phyloP scores from a whole-genome alignment of 2,888 invertebrate species.

The Junonia oenone region DNA sequence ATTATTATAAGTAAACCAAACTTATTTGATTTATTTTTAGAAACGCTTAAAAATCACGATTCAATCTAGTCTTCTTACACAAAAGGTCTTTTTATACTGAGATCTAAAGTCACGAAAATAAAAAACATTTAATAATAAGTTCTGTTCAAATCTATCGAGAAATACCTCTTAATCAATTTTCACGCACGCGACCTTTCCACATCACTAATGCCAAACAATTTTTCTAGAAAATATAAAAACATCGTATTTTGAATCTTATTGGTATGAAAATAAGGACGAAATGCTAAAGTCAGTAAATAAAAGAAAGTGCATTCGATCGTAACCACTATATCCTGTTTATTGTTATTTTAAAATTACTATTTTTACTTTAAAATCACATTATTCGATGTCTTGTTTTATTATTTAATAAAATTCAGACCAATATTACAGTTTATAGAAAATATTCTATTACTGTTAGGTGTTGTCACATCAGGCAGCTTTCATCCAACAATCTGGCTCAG shows the following conservation, averaged over 20 bases:
- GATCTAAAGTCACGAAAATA: neutral
- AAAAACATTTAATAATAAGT: neutral
- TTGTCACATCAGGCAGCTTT: no score
- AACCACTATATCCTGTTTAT: conserved; percentile 8
- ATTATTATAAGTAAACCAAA: no score
- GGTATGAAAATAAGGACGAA: neutral
- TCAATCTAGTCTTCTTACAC: neutral
- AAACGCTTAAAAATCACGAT: no score
- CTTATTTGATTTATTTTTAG: no score
- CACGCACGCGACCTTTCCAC: conserved; percentile 16
- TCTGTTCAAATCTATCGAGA: neutral
- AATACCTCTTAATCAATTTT: conserved; percentile 13
- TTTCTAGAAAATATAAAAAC: neutral
- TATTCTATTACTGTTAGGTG: no score
- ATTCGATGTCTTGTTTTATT: no score
- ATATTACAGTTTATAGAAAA: no score
- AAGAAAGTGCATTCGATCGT: conserved; percentile 7
- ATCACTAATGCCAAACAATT: conserved; percentile 11
- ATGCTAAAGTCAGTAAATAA: conserved; percentile 3
- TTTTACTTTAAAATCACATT: no score
- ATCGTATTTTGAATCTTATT: conserved; percentile 3
- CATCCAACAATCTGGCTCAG: no score
- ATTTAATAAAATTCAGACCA: no score
- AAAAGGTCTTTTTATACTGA: neutral
- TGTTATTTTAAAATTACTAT: conserved; percentile 1